Evolutionary conservation across 2,888 invertebrate genomes (phyloP).

Genomic region (Deroplatys truncata): DNA sequence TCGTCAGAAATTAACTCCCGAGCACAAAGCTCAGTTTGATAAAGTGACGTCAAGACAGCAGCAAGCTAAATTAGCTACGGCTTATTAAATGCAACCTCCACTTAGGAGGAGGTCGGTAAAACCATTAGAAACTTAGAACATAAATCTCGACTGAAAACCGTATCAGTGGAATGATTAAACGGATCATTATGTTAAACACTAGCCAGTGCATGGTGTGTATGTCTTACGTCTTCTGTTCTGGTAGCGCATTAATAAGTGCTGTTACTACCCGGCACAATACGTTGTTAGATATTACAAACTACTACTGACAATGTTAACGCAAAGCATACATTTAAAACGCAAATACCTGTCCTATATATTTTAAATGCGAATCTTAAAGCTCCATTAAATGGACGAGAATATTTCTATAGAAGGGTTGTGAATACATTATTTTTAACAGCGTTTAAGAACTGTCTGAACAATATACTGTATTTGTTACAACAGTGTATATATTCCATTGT

Average conservation of each 20-base stretch:
- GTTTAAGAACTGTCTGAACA: too few relatives aligned
- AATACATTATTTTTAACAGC: too few relatives aligned
- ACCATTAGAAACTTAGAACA: neutral
- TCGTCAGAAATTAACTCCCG: neutral
- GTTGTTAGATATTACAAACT: too few relatives aligned
- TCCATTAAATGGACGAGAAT: too few relatives aligned
- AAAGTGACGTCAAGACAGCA: neutral
- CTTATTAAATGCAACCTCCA: neutral
- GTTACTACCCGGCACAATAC: too few relatives aligned
- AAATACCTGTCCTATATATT: too few relatives aligned
- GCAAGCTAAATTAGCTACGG: neutral
- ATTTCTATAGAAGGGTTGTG: too few relatives aligned
- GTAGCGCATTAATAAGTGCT: neutral
- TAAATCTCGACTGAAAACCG: neutral
- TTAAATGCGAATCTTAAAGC: too few relatives aligned
- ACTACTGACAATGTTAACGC: too few relatives aligned
- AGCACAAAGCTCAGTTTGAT: neutral
- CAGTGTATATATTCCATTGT: too few relatives aligned
- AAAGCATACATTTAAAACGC: too few relatives aligned
- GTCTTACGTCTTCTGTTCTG: neutral
- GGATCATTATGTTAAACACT: neutral
- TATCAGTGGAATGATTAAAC: neutral
- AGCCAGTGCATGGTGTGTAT: neutral
- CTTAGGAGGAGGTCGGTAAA: neutral
- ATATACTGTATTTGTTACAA: too few relatives aligned